Evolutionary conservation across 2,888 invertebrate species (phyloP), one percentile per base, ranked within the genome.

Genomic region (Leistus spinibarbis): DNA sequence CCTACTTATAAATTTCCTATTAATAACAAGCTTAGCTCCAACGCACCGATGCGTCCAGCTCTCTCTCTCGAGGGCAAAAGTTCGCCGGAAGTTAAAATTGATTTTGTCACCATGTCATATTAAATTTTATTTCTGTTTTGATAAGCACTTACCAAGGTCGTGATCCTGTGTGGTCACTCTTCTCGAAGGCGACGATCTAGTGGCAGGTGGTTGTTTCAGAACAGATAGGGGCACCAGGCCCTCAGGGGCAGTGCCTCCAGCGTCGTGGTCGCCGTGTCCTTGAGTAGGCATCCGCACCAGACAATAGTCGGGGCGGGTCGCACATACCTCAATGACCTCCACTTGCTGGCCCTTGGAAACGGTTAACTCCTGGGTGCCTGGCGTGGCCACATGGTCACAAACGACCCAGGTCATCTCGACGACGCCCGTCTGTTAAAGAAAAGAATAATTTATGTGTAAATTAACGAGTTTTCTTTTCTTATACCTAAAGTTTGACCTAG

Each of bases 341-440:
- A 97, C 97, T 86, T 97, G 97, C 86, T 97, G 97, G 22, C 97
- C 97, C 85, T 96, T 95, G 78, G 89, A 89, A 62, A 98, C 96
- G 70, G 91, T 91, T 80, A 97, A 86, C 86, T 97, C 97, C 73
- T 92, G 92, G 64, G 92, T 88, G 79, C 92, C 91, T 10, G 91
- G 88, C 17, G 92, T 88, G n/a, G 94, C 92, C 23, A 88, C 87
- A 85, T 94, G 95, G 84, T 97, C 97, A 78, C 93, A 93, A 74
- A 96, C 91, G 81, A 96, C 95, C 95, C 95, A 95, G 76, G 95
- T 95, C 90, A 95, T 93, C 85, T 96, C 96, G 78, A 92, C 90
- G 75, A 92, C 93, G 81, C 93, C 92, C 75, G 91, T 88, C 93
- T 94, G 87, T 27, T 86, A 88, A 79, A 79, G 80, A 79, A 78